phyloP scores from a whole-genome alignment of 2,888 invertebrate species.

The Chrysolina haemoptera region DNA sequence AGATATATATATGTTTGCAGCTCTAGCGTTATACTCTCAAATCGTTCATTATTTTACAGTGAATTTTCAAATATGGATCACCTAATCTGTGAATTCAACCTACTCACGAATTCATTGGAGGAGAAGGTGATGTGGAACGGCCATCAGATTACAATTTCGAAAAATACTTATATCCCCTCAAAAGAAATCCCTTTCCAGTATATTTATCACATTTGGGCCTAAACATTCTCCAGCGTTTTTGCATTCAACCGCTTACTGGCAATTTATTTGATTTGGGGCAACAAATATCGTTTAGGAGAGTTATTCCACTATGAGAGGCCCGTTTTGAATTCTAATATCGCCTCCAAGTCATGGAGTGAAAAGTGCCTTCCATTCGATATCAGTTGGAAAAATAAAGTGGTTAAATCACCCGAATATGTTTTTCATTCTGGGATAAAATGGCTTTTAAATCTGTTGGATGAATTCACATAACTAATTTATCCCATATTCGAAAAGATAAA shows the following conservation, averaged over 20 bases:
- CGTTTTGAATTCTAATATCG: slow-evolving; percentile 13
- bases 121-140: not conserved
- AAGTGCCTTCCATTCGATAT: not conserved
- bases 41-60: too few relatives aligned
- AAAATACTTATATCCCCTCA: slow-evolving; percentile 6
- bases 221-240: slow-evolving; percentile 12
- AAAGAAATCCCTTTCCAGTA: slow-evolving; percentile 9
- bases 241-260: slow-evolving; percentile 13
- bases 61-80: too few relatives aligned
- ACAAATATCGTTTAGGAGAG: slow-evolving; percentile 16
- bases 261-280: slow-evolving; percentile 19
- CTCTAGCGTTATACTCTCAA: too few relatives aligned
- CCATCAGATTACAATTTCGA: slow-evolving; percentile 5
- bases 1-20: too few relatives aligned
- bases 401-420: not conserved
- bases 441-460: not conserved
- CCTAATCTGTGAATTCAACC: not conserved
- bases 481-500: too few relatives aligned
- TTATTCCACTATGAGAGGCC: slow-evolving; percentile 5
- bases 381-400: not conserved
- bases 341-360: not conserved
- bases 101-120: not conserved
- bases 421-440: not conserved
- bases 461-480: too few relatives aligned
- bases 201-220: slow-evolving; percentile 8